Conservation (phyloP, 2,113 vertebrate species). For the Danionella cerebrum region DNA sequence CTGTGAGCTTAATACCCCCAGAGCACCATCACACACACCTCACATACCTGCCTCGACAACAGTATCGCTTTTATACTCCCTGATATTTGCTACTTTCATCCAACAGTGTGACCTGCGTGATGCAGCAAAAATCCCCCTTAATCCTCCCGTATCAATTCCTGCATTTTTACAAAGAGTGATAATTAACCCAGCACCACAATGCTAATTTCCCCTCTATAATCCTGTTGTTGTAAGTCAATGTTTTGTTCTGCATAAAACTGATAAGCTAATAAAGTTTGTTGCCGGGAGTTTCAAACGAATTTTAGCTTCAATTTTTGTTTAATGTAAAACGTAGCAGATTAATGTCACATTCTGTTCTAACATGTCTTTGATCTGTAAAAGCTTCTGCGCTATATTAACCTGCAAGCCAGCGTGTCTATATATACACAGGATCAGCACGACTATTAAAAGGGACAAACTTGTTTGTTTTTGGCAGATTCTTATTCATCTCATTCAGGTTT, state of each 20-base stretch:
- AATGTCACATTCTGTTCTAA: neutral
- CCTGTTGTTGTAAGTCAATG: conserved; percentile 8
- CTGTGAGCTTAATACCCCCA: too few relatives aligned
- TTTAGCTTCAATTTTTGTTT: neutral
- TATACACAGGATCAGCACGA: neutral
- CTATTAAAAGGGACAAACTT: neutral
- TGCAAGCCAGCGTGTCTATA: neutral
- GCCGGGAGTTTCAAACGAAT: neutral
- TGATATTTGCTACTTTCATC: neutral
- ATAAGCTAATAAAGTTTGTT: neutral
- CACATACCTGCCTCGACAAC: neutral
- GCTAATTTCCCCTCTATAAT: conserved; percentile 1
- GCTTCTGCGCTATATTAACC: neutral
- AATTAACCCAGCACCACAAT: conserved; percentile 5
- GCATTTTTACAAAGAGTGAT: neutral
- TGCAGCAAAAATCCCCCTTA: neutral
- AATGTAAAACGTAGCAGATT: neutral
- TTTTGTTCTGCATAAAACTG: neutral
- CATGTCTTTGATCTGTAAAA: conserved; percentile 10
- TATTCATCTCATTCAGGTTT: too few relatives aligned
- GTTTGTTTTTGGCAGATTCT: too few relatives aligned
- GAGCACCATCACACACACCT: too few relatives aligned
- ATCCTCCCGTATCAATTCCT: neutral
- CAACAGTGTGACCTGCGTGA: neutral
- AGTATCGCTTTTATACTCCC: neutral